Percentiles rank a stretch among this genome's conserved stretches.
Evolutionary conservation across 1,140 invertebrate species (phyloP).

Genomic region (Sycophila sp.): DNA sequence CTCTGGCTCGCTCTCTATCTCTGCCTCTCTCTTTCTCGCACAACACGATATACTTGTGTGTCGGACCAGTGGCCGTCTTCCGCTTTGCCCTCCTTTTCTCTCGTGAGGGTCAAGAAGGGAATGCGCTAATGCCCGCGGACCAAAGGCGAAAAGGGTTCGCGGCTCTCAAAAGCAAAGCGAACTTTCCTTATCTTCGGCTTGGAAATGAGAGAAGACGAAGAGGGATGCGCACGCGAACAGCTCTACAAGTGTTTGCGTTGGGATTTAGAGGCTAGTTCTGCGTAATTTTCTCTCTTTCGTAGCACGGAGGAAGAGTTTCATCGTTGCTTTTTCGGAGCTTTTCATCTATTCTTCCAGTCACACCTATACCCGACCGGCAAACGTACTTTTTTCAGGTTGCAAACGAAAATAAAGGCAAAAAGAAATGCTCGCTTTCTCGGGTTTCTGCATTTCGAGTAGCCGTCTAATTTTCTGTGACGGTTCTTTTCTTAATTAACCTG

Average conservation of each 20-base stretch:
- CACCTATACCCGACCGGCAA: not conserved
- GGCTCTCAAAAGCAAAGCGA: not conserved
- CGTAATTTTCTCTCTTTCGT: not conserved
- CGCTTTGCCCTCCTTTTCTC: not conserved
- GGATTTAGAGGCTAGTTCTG: not conserved
- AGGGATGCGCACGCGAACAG: not conserved
- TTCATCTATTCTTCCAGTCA: not conserved
- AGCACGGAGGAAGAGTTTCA: not conserved
- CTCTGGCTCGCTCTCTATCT: not conserved
- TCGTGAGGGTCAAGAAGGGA: not conserved
- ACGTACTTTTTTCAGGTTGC: too few relatives aligned
- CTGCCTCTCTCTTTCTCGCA: not conserved
- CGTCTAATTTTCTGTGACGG: not conserved
- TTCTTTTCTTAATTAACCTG: conserved; percentile 12
- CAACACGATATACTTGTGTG: too few relatives aligned
- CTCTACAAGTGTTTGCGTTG: not conserved
- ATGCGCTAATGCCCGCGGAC: not conserved
- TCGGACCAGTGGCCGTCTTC: too few relatives aligned
- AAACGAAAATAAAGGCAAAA: too few relatives aligned
- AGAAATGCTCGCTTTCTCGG: too few relatives aligned
- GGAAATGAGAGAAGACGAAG: not conserved
- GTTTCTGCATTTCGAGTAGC: too few relatives aligned
- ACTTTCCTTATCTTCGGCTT: not conserved
- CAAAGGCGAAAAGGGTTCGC: too few relatives aligned
- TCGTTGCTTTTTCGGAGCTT: not conserved